Conservation (phyloP, 2,888 invertebrate species). For the Spialia ferax region DNA sequence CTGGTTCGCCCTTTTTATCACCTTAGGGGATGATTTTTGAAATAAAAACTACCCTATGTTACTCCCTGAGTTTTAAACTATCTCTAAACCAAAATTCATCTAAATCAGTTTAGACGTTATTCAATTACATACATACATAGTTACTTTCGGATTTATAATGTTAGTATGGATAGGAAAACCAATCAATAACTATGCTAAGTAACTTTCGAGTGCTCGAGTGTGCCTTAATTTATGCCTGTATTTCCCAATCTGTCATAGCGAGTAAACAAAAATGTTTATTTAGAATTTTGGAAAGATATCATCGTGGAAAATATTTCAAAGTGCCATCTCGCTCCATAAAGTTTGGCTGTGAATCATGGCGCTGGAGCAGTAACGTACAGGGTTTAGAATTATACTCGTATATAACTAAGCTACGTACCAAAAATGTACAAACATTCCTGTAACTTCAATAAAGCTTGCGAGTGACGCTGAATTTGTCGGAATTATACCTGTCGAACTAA, state of each 20-base stretch:
- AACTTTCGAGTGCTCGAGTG: neutral
- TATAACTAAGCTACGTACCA: neutral
- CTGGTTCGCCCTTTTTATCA: no score
- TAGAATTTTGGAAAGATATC: constrained; percentile 6
- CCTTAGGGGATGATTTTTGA: no score
- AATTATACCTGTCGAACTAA: neutral
- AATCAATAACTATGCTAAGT: neutral
- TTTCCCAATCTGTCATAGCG: no score
- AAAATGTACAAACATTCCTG: neutral
- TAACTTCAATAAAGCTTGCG: neutral
- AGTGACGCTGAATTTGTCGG: neutral
- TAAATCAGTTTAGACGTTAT: no score
- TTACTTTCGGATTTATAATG: no score
- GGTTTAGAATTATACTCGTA: no score
- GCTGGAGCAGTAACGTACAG: constrained; percentile 17
- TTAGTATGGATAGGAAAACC: no score
- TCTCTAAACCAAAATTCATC: no score
- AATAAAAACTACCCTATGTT: no score
- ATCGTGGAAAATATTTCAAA: constrained; percentile 24
- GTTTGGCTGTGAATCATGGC: constrained; percentile 27
- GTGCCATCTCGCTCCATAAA: constrained; percentile 22
- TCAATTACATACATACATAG: no score
- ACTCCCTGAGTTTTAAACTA: no score
- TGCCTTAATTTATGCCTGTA: neutral
- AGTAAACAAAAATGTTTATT: constrained; percentile 12